Evolutionary conservation across 2,113 vertebrate species (phyloP), one percentile per base, ranked within the genome.

Genomic region (Rhinichthys klamathensis): DNA sequence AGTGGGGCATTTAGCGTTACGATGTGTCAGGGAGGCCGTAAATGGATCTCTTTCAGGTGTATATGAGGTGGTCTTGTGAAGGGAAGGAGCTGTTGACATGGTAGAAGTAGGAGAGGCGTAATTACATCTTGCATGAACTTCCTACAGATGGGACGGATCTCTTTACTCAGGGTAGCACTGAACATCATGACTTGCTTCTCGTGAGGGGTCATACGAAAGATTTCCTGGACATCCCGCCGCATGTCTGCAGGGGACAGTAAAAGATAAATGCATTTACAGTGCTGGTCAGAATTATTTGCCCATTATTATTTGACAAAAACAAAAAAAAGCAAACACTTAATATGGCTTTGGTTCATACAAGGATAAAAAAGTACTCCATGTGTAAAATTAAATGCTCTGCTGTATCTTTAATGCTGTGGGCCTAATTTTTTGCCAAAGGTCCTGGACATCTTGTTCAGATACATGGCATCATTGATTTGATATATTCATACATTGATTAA

Each of bases 181-280:
- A 96, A 96, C 96, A 96, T 96, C 96, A 96, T 96, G 92, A 96
- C 95, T 93, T 96, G 96, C 94, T 96, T 96, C 94, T 96, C 95
- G 3, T 96, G 95, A 25, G 95, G 95, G 86, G 95, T 96, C 96
- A 95, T 95, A 89, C 95, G 95, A 93, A 96, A 96, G 86, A 96
- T 96, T 92, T 96, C 96, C 93, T 96, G 96, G 87, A 96, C 96
- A 86, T 96, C 96, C 90, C 95, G 93, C 72, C 96, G 94, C 96
- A 96, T 96, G 92, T 96, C 96, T 96, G 44, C 8, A 38, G 44
- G 46, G 21, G 21, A 30, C 15, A 44, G n/a, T 21, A 30, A 21
- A 46, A 80, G 10, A 56, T 27, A n/a, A 41, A 79, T 60, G 32
- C 32, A 70, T 38, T 70, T 23, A 41, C 38, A 8, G 38, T 41